Percentiles rank a stretch among this genome's conserved stretches.
phyloP scores from a whole-genome alignment of 1,140 invertebrate species.

The Meloidogyne exigua region DNA sequence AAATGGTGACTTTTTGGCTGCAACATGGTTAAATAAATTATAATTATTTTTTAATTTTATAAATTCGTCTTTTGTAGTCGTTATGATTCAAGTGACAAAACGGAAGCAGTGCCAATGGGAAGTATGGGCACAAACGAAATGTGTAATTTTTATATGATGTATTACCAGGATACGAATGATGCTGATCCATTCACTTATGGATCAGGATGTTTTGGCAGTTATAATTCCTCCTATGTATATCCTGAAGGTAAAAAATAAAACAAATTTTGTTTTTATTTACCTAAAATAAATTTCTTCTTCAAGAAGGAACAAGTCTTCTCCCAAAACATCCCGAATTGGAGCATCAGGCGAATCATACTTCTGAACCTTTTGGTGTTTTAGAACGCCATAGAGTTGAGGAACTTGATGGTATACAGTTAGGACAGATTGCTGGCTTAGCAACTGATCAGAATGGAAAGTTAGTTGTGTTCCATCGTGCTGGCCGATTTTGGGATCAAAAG shows the following conservation, averaged over 20 bases:
- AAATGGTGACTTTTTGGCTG: slow-evolving; percentile 60
- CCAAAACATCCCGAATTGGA: slow-evolving; percentile 59
- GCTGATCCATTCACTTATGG: slow-evolving; percentile 61
- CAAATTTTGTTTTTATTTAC: not conserved
- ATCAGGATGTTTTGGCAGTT: slow-evolving; percentile 45
- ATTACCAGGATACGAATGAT: slow-evolving; percentile 50
- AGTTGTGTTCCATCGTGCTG: slow-evolving; percentile 79
- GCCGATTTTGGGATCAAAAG: slow-evolving; percentile 72
- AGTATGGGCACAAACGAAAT: slow-evolving; percentile 56
- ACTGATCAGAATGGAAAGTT: slow-evolving; percentile 68
- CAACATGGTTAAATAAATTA: slow-evolving; percentile 36
- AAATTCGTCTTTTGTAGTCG: too few relatives aligned
- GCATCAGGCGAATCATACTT: slow-evolving; percentile 59
- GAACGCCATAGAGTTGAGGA: slow-evolving; percentile 40
- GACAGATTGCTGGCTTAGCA: slow-evolving; percentile 57
- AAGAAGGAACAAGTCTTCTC: slow-evolving; percentile 52
- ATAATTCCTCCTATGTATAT: slow-evolving; percentile 42
- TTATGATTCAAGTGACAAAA: slow-evolving; percentile 60
- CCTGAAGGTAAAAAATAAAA: slow-evolving; percentile 27
- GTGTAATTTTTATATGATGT: slow-evolving; percentile 65
- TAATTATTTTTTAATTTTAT: too few relatives aligned
- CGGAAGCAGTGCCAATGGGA: slow-evolving; percentile 52
- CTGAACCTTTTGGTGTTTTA: slow-evolving; percentile 54
- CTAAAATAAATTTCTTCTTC: not conserved
- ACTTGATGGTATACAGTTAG: slow-evolving; percentile 47